Conservation (phyloP, 2,113 vertebrate species). For the Cynocephalus volans region DNA sequence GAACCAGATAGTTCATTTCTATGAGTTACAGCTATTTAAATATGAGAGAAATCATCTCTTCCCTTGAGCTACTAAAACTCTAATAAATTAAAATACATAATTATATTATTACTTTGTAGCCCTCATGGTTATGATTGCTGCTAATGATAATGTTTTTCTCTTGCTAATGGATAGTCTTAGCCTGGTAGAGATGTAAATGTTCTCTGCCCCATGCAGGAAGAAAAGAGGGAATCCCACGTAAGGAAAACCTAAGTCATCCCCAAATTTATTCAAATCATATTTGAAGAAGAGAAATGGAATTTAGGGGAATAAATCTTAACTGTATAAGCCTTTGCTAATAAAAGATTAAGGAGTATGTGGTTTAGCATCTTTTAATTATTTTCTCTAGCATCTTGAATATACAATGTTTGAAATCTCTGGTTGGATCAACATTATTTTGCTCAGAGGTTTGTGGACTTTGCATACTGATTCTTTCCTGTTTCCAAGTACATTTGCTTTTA, state of each 20-base stretch:
- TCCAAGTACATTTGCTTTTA: slow-evolving; percentile 93
- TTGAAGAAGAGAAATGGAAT: slow-evolving; percentile 80
- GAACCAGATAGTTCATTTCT: background rate
- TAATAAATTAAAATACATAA: slow-evolving; percentile 37
- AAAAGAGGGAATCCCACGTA: slow-evolving; percentile 73
- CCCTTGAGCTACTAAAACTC: slow-evolving; percentile 66
- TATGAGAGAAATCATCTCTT: slow-evolving; percentile 39
- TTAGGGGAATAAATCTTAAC: slow-evolving; percentile 81
- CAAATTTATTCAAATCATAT: slow-evolving; percentile 78
- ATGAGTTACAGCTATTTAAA: slow-evolving; percentile 69
- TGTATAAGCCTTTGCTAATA: slow-evolving; percentile 84
- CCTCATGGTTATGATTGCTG: slow-evolving; percentile 64
- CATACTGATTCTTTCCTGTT: slow-evolving; percentile 94
- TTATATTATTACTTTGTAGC: slow-evolving; percentile 7
- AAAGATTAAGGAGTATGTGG: slow-evolving; percentile 87
- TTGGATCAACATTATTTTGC: slow-evolving; percentile 92
- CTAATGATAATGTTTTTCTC: slow-evolving; percentile 81
- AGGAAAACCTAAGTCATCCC: slow-evolving; percentile 70
- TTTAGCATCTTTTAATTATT: slow-evolving; percentile 89
- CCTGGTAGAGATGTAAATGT: slow-evolving; percentile 73
- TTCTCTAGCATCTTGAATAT: slow-evolving; percentile 87
- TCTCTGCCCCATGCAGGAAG: background rate
- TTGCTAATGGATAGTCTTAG: slow-evolving; percentile 56
- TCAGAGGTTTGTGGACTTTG: slow-evolving; percentile 93
- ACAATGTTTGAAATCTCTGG: slow-evolving; percentile 90